Conservation (phyloP, 1,140 invertebrate genomes). For the Nylanderia fulva region DNA sequence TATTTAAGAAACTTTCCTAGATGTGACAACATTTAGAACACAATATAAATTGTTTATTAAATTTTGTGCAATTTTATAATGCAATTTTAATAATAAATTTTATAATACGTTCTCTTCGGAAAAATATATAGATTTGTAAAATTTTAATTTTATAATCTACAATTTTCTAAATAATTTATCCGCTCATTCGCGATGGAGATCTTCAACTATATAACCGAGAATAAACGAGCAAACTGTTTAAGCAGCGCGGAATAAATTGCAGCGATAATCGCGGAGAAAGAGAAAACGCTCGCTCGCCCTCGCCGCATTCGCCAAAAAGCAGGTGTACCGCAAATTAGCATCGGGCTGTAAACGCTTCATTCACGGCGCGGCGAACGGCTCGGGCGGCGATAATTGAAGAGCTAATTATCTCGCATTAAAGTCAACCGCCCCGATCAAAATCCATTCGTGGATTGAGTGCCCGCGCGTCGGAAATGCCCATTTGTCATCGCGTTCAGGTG, state of each 20-base stretch:
- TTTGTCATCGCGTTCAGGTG: slow-evolving; percentile 55
- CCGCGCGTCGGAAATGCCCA: slow-evolving; percentile 25
- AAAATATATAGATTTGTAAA: too few species aligned
- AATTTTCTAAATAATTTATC: too few species aligned
- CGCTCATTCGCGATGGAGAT: neutral
- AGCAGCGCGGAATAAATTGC: slow-evolving; percentile 8
- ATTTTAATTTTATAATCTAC: too few species aligned
- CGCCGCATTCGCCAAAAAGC: slow-evolving; percentile 53
- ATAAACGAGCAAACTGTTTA: slow-evolving; percentile 8
- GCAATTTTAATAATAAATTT: too few species aligned
- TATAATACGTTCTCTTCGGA: too few species aligned
- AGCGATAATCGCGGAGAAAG: neutral
- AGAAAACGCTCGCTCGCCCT: slow-evolving; percentile 30
- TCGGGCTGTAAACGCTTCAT: slow-evolving; percentile 61
- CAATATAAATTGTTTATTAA: too few species aligned
- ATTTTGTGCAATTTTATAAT: too few species aligned
- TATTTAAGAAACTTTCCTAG: neutral
- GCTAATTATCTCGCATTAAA: slow-evolving; percentile 59
- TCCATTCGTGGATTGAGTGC: neutral
- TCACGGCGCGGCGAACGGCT: slow-evolving; percentile 31
- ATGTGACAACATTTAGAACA: too few species aligned
- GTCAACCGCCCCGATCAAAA: slow-evolving; percentile 32
- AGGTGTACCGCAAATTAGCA: slow-evolving; percentile 68
- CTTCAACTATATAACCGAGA: slow-evolving; percentile 35
- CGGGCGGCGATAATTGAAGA: slow-evolving; percentile 56